phyloP scores from a whole-genome alignment of 2,797 vertebrate species.

The Danio aesculapii region DNA sequence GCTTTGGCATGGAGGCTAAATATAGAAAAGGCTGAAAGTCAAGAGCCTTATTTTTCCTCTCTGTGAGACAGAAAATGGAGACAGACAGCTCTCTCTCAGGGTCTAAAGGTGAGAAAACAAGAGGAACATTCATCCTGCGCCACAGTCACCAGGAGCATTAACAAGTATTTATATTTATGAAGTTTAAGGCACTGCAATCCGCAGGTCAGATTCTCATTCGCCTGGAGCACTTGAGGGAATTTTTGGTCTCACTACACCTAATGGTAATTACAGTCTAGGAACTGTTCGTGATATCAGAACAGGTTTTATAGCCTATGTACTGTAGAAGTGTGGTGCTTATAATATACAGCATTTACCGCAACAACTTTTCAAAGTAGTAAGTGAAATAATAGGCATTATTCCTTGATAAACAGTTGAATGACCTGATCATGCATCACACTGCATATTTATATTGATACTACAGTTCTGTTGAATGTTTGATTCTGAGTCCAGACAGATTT shows the following conservation, averaged over 20 bases:
- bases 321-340: background rate
- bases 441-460: no score
- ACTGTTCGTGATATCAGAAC: background rate
- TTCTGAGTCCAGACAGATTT: no score
- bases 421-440: no score
- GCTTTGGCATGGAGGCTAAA: slow-evolving; percentile 11
- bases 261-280: background rate
- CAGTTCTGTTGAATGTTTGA: no score
- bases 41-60: background rate
- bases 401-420: no score
- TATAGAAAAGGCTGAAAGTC: slow-evolving; percentile 29
- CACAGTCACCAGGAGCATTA: background rate
- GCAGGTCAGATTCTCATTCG: background rate
- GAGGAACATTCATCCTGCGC: background rate
- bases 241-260: background rate
- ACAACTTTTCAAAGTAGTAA: background rate
- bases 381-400: no score
- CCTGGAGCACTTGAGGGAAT: background rate
- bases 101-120: background rate
- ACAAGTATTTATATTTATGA: slow-evolving; percentile 5
- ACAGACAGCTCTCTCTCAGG: background rate
- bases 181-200: background rate
- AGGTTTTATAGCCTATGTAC: background rate
- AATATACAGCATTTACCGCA: background rate
- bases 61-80: background rate